Evolutionary conservation across 2,113 vertebrate genomes (phyloP).

Genomic region (Aptenodytes patagonicus): DNA sequence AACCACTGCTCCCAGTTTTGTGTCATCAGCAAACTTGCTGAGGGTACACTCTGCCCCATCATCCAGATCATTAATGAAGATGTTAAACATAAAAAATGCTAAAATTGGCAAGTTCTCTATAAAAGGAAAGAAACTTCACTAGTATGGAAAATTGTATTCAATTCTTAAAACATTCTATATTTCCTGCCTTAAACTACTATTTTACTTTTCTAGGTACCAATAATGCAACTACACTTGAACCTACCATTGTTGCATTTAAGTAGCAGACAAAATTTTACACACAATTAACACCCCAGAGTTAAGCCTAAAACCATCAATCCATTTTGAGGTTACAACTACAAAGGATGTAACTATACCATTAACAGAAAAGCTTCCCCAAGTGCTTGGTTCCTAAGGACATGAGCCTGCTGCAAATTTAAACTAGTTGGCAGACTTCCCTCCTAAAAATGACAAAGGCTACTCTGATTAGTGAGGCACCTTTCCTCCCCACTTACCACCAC

Average conservation of each 20-base stretch:
- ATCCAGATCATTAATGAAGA: background rate
- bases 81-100: background rate
- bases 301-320: background rate
- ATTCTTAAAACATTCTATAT: background rate
- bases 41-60: background rate
- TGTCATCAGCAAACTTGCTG: background rate
- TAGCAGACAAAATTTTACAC: background rate
- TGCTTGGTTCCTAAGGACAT: background rate
- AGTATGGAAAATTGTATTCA: background rate
- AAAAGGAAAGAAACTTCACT: background rate
- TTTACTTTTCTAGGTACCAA: background rate
- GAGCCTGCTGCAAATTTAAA: background rate
- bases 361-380: background rate
- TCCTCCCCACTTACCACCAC: background rate
- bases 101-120: background rate
- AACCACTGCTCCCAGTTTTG: too few species aligned
- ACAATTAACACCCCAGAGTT: background rate
- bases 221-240: background rate
- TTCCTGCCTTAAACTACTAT: background rate
- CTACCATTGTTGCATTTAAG: background rate
- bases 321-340: background rate
- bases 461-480: background rate
- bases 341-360: background rate
- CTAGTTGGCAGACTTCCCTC: background rate
- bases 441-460: background rate